Evolutionary conservation across 1,140 invertebrate genomes (phyloP), one percentile per base, ranked within the genome.

Genomic region (Psix sp.): DNA sequence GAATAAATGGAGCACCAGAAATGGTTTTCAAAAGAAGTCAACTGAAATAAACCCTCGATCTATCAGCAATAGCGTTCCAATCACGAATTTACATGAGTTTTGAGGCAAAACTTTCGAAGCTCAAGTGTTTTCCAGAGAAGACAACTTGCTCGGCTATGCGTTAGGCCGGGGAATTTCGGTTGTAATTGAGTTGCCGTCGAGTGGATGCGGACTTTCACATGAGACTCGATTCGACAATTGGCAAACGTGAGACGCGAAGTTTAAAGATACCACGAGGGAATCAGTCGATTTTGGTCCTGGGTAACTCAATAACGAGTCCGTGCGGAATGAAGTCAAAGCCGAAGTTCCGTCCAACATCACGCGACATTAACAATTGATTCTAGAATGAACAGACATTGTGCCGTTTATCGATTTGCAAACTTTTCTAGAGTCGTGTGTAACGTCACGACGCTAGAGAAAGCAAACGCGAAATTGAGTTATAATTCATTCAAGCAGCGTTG

Each of bases 141-240:
- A 33, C 62, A 83, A 83, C 74, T 82, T 82, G 76, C 77, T 72
- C 74, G 59, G 71, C 67, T 73, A 70, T 77, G 74, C 72, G 60
- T 77, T 76, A 77, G 80, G 71, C 77, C 54, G 76, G 57, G 62
- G 78, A 84, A 83, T 83, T 78, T 77, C 59, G 75, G 72, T 73
- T 78, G 79, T 85, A 85, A 85, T 85, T 84, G 81, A 84, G 83
- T 84, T 85, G 78, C 80, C 76, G 78, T 65, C 62, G 74, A 74
- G 68, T 77, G 71, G 77, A 77, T 77, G 68, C 71, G 42, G 54
- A 46, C 31, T 40, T 73, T 42, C 46, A 74, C 49, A 56, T 56
- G 48, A 54, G 36, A 74, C 42, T 35, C 33, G 49, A 52, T 65
- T 60, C 31, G 49, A 52, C 39, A 46, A 63, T 72, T 66, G 60